phyloP scores from a whole-genome alignment of 1,140 invertebrate genomes.

The Calycopis cecrops region DNA sequence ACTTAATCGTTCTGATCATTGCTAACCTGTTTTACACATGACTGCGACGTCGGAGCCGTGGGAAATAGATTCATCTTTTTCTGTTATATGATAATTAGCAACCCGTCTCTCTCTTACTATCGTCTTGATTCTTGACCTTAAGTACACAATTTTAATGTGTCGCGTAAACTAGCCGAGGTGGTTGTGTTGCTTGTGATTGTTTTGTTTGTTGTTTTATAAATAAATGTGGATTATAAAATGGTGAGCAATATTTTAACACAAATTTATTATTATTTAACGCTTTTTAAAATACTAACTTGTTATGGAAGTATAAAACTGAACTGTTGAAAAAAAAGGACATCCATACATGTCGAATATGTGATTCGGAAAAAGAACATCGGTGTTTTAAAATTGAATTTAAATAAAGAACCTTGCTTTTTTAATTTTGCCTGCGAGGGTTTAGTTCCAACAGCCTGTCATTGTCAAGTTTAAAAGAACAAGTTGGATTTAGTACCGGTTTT shows the following conservation, averaged over 20 bases:
- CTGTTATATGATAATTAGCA: conserved; percentile 1
- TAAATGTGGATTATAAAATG: conserved; percentile 8
- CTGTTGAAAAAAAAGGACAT: too few species aligned
- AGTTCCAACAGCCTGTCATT: too few species aligned
- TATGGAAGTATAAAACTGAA: too few species aligned
- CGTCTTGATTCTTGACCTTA: conserved; percentile 9
- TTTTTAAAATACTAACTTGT: too few species aligned
- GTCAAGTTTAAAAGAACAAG: too few species aligned
- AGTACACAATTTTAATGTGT: conserved; percentile 5
- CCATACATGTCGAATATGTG: too few species aligned
- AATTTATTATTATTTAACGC: too few species aligned
- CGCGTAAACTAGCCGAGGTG: conserved; percentile 2
- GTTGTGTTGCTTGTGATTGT: conserved; percentile 2
- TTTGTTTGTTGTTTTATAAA: conserved; percentile 3
- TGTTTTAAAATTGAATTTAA: too few species aligned
- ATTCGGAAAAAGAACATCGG: too few species aligned
- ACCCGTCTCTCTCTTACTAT: not conserved
- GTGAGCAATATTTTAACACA: not conserved
- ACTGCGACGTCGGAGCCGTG: not conserved
- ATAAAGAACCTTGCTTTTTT: too few species aligned
- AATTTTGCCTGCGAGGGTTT: too few species aligned
- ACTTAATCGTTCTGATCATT: conserved; percentile 5
- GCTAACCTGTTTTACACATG: conserved; percentile 8
- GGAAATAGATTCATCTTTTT: conserved; percentile 4
- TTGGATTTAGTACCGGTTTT: too few species aligned